A percentile compares a stretch with the other conserved stretches of the same genome.
phyloP scores from a whole-genome alignment of 2,113 vertebrate genomes.

The Onychostoma macrolepis region DNA sequence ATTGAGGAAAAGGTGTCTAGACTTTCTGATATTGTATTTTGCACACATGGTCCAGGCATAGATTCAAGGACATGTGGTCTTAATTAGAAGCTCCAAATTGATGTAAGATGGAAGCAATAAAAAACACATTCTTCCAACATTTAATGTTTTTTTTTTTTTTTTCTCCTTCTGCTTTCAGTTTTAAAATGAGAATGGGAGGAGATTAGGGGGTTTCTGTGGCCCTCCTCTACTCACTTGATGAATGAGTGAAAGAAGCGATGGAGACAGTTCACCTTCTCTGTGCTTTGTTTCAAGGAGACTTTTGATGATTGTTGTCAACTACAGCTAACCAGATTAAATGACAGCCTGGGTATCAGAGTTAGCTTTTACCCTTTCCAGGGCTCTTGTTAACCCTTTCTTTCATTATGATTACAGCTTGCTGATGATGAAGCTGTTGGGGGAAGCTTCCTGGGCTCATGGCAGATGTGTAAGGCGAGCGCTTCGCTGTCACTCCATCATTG shows the following conservation, averaged over 20 bases:
- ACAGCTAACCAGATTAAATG: slow-evolving; percentile 64
- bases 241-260: slow-evolving; percentile 68
- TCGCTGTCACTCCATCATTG: slow-evolving; percentile 46
- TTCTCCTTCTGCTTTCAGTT: slow-evolving; percentile 34
- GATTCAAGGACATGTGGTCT: slow-evolving; percentile 67
- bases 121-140: slow-evolving; percentile 29
- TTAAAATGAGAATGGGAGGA: slow-evolving; percentile 62
- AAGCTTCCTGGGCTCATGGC: slow-evolving; percentile 14
- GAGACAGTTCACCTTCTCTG: slow-evolving; percentile 58
- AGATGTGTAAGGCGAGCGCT: not conserved
- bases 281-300: slow-evolving; percentile 64
- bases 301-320: slow-evolving; percentile 66
- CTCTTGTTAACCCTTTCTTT: not conserved
- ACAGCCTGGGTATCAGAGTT: slow-evolving; percentile 51
- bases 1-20: not conserved
- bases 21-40: not conserved
- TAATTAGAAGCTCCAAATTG: slow-evolving; percentile 72
- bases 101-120: slow-evolving; percentile 59
- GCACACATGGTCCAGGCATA: slow-evolving; percentile 49
- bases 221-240: slow-evolving; percentile 65
- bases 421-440: slow-evolving; percentile 49
- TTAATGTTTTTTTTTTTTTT: slow-evolving; percentile 38
- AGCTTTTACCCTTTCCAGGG: slow-evolving; percentile 23
- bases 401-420: slow-evolving; percentile 46
- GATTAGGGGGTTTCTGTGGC: slow-evolving; percentile 64